A percentile compares a stretch with the other conserved stretches of the same genome.
phyloP scores from a whole-genome alignment of 2,113 vertebrate genomes.

The Melanocharis versteri region DNA sequence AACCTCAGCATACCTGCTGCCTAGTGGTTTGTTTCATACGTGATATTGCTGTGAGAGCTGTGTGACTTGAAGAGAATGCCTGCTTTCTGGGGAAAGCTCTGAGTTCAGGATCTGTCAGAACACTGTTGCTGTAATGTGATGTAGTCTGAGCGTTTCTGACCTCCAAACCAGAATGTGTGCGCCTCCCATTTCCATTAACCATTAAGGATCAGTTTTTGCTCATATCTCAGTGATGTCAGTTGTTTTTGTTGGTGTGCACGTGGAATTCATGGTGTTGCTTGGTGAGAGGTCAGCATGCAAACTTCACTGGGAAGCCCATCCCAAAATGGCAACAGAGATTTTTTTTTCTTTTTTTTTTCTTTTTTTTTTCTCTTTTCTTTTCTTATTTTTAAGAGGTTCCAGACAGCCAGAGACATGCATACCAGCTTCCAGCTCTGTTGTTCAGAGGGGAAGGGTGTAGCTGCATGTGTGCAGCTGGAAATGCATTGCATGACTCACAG shows the following conservation, averaged over 20 bases:
- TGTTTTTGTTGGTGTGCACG: background rate
- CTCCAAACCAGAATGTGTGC: background rate
- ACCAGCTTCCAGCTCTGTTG: background rate
- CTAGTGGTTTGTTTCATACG: rapidly evolving
- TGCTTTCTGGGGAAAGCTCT: background rate
- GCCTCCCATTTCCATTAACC: background rate
- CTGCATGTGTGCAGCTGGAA: background rate
- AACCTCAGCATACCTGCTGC: background rate
- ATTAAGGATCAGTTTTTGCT: background rate
- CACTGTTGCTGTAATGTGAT: background rate
- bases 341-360: too few relatives aligned
- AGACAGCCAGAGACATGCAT: background rate
- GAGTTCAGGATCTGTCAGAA: background rate
- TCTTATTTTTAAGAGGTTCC: background rate
- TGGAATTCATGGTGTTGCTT: rapidly evolving
- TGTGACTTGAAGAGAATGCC: background rate
- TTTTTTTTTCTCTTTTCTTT: too few relatives aligned
- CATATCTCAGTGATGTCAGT: rapidly evolving
- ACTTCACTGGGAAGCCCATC: background rate
- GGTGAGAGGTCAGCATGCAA: background rate
- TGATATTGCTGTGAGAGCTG: background rate
- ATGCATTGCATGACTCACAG: background rate
- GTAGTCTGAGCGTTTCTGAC: background rate
- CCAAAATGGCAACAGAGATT: background rate
- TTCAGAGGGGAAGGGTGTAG: background rate